These are phyloP conservation scores for Adelphocoris suturalis DNA, from an alignment of 2,888 invertebrate species.

Conservation along the genomic window DNA sequence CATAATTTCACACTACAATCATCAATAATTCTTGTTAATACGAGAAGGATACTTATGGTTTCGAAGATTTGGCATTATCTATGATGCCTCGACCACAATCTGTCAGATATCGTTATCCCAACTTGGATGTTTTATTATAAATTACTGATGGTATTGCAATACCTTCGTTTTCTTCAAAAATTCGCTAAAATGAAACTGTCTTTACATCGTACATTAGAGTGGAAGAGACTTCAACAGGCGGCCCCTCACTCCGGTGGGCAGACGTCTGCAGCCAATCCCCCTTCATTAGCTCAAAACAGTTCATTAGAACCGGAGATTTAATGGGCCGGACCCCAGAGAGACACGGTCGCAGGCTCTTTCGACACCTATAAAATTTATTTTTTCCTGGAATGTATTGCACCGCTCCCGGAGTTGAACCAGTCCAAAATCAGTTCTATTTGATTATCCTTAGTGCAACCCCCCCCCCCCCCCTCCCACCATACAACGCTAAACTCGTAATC, in stretches of 20 bases:
- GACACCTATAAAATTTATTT: slow-evolving; percentile 55
- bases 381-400: slow-evolving; percentile 26
- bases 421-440: neutral
- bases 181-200: neutral
- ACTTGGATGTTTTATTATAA: no score
- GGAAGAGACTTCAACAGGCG: slow-evolving; percentile 7
- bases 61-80: no score
- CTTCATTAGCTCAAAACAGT: slow-evolving; percentile 68
- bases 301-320: slow-evolving; percentile 63
- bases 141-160: no score
- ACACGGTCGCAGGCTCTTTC: slow-evolving; percentile 37
- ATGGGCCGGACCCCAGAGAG: slow-evolving; percentile 4
- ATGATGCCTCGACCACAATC: no score
- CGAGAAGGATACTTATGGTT: no score
- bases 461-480: no score
- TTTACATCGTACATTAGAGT: neutral
- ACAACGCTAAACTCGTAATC: no score
- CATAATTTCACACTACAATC: no score
- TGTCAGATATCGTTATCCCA: no score
- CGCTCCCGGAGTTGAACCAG: slow-evolving; percentile 15
- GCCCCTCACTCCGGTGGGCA: slow-evolving; percentile 43
- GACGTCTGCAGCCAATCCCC: slow-evolving; percentile 37
- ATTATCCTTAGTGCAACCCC: neutral
- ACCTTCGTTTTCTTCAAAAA: no score
- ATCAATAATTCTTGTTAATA: no score